A percentile compares a stretch with the other conserved stretches of the same genome.
Evolutionary conservation across 1,140 invertebrate species (phyloP).

Genomic region (Vanessa atalanta): DNA sequence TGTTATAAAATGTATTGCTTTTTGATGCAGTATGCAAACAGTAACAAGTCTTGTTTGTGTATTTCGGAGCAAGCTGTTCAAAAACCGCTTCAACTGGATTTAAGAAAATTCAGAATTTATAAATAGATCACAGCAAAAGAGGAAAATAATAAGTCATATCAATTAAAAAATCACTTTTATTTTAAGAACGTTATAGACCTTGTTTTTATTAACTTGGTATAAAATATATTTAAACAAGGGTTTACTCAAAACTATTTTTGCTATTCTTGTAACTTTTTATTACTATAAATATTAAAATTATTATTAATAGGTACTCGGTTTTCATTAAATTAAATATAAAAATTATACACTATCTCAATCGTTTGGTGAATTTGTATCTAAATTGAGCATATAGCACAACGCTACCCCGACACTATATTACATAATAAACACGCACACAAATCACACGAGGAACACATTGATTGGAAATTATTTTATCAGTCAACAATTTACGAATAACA

Average conservation of each 20-base stretch:
- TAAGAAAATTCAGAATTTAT: constrained; percentile 21
- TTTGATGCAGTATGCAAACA: constrained; percentile 49
- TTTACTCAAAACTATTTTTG: constrained; percentile 62
- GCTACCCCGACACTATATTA: constrained; percentile 72
- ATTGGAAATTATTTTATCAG: constrained; percentile 78
- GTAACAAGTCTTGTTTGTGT: constrained; percentile 52
- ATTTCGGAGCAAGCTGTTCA: constrained; percentile 15
- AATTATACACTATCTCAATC: constrained; percentile 77
- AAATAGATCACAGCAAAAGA: constrained; percentile 8
- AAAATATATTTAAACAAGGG: constrained; percentile 64
- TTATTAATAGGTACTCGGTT: constrained; percentile 79
- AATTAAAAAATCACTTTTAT: constrained; percentile 59
- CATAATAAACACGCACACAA: constrained; percentile 64
- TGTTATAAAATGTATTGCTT: constrained; percentile 53
- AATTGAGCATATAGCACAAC: constrained; percentile 80
- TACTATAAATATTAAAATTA: constrained; percentile 80
- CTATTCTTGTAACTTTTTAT: constrained; percentile 75
- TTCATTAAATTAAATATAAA: constrained; percentile 78
- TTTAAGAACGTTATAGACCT: constrained; percentile 60
- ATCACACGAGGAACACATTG: constrained; percentile 75
- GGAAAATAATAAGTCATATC: constrained; percentile 30
- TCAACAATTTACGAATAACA: constrained; percentile 75
- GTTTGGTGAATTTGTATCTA: constrained; percentile 79
- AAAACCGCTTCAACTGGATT: constrained; percentile 47
- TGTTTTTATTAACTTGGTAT: constrained; percentile 56